Conservation (phyloP, 1,140 invertebrate species). For the Drosophila murphyi region DNA sequence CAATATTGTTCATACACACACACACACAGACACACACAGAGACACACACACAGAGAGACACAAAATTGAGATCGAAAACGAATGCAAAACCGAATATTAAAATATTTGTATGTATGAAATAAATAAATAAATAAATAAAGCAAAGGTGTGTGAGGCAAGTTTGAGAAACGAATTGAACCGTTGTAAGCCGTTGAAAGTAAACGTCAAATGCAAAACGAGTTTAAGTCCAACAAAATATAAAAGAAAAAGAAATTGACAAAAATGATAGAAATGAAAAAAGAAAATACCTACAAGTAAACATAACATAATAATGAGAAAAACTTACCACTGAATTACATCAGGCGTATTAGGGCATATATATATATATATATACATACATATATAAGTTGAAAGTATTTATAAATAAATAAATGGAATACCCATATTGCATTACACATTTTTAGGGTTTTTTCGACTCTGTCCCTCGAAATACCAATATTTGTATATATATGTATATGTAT, state of each 20-base stretch:
- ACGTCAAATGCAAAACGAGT: constrained; percentile 43
- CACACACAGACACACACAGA: constrained; percentile 10
- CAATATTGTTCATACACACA: constrained; percentile 4
- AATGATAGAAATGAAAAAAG: constrained; percentile 41
- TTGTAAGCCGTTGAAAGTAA: constrained; percentile 42
- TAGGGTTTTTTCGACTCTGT: constrained; percentile 31
- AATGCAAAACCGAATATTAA: constrained; percentile 26
- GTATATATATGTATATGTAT: constrained; percentile 30
- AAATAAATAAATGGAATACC: constrained; percentile 38
- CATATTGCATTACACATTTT: constrained; percentile 23
- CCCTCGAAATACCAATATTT: constrained; percentile 18
- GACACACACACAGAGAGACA: constrained; percentile 11
- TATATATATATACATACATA: constrained; percentile 11
- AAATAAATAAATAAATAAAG: constrained; percentile 5
- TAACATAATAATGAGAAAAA: constrained; percentile 28
- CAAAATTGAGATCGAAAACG: constrained; percentile 27
- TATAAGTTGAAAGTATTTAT: constrained; percentile 12
- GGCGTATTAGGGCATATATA: constrained; percentile 41
- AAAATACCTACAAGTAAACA: constrained; percentile 43
- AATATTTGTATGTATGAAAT: constrained; percentile 1
- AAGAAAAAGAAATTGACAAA: constrained; percentile 36
- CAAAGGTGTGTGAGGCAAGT: constrained; percentile 18
- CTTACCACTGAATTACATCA: constrained; percentile 45
- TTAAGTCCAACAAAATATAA: constrained; percentile 28
- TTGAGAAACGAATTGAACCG: constrained; percentile 55